Base-by-base conservation (phyloP, 2,797 vertebrate genomes). In the Spea hammondii region DNA sequence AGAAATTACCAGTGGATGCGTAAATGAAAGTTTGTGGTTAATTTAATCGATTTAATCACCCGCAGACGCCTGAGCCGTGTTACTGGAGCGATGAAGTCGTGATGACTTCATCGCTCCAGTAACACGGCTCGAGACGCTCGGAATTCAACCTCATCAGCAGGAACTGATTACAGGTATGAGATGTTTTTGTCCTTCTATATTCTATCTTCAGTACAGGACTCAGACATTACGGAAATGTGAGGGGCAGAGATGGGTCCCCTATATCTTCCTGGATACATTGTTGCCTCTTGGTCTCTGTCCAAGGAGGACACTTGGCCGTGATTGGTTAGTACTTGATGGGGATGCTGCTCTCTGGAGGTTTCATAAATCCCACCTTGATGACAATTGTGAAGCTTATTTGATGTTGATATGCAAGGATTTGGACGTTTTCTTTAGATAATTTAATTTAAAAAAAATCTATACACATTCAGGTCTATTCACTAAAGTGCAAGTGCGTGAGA, bases 31-130 rank as follows among this genome's bases (percentile, higher is more conserved):
- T 67, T 50, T 66, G n/a, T 55, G 46, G 47, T 13, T 32, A 51
- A 64, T 74, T 54, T 47, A 12, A 47, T 46, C 17, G 53, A 62
- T 46, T 47, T 65, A 79, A 74, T 79, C 72, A 64, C 78, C 46
- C 14, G 4, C 14, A 70, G 55, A 57, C 3, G 71, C 5, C 3
- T 9, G 47, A 17, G 68, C 44, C 8, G 49, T n/a, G 14, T 32
- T 5, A 55, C 44, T 79, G 64, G 50, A 79, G 11, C 51, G 67
- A 72, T 48, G 49, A 53, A 46, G 64, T 79, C 71, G 54, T 68
- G n/a, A n/a, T n/a, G n/a, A n/a, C n/a, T n/a, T n/a, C n/a, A n/a
- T n/a, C n/a, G n/a, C n/a, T n/a, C n/a, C n/a, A n/a, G n/a, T n/a
- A n/a, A n/a, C n/a, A n/a, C n/a, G n/a, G n/a, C n/a, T n/a, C 17